phyloP scores from a whole-genome alignment of 1,140 invertebrate species.

The Drosophila subpulchrella region DNA sequence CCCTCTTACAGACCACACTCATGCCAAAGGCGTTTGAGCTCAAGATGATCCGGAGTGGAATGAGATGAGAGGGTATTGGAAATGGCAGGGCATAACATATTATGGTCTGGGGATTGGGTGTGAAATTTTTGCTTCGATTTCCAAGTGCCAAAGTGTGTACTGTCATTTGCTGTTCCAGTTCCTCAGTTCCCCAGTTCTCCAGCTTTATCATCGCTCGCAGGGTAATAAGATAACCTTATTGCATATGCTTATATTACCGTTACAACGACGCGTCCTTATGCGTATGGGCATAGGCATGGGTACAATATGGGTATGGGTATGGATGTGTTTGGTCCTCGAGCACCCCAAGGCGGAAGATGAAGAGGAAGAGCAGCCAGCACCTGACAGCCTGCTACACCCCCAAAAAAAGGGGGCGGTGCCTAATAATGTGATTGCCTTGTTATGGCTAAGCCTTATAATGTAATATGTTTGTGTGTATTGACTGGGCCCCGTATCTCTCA shows the following conservation, averaged over 20 bases:
- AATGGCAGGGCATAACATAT: conserved; percentile 13
- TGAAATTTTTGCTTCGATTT: conserved; percentile 75
- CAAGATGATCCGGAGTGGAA: conserved; percentile 24
- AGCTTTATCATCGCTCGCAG: conserved; percentile 38
- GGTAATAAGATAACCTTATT: conserved; percentile 82
- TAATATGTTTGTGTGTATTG: conserved; percentile 65
- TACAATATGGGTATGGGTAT: neutral
- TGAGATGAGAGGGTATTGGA: neutral
- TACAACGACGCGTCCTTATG: conserved; percentile 43
- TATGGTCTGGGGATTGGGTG: conserved; percentile 19
- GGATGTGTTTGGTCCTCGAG: neutral
- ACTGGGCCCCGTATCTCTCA: conserved; percentile 16
- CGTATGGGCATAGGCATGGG: neutral
- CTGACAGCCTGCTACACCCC: conserved; percentile 38
- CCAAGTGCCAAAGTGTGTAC: conserved; percentile 28
- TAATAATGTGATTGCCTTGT: conserved; percentile 83
- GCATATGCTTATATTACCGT: conserved; percentile 81
- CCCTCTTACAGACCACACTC: neutral
- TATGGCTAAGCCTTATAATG: conserved; percentile 83
- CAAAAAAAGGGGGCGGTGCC: conserved; percentile 41
- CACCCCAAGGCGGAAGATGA: neutral
- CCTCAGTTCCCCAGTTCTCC: conserved; percentile 1
- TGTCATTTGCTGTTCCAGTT: conserved; percentile 36
- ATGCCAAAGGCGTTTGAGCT: conserved; percentile 5
- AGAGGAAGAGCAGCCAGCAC: conserved; percentile 8